Evolutionary conservation across 2,888 invertebrate species (phyloP).

Genomic region (Drosophila anomalata): DNA sequence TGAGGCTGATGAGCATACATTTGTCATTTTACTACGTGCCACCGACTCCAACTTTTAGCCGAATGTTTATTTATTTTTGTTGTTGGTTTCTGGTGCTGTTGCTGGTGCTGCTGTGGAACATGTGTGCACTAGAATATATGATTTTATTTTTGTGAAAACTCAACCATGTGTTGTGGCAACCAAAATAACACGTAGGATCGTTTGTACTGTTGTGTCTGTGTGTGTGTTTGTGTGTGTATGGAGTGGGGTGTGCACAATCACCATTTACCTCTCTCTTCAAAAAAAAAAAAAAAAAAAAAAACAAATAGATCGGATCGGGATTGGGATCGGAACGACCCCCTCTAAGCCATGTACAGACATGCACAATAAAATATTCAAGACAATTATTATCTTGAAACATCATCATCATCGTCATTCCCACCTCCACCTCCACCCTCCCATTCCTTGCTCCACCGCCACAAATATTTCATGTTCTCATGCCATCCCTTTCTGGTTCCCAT

Average conservation of each 20-base stretch:
- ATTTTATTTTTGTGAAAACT: constrained; percentile 67
- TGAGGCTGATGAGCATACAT: constrained; percentile 72
- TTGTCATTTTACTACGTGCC: constrained; percentile 78
- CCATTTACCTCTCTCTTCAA: constrained; percentile 51
- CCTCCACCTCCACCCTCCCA: constrained; percentile 12
- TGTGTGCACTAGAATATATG: constrained; percentile 64
- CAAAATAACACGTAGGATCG: constrained; percentile 77
- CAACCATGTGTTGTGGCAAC: constrained; percentile 74
- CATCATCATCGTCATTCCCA: constrained; percentile 19
- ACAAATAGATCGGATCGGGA: constrained; percentile 59
- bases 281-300: constrained; percentile 30
- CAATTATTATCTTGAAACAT: constrained; percentile 37
- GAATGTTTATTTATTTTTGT: constrained; percentile 71
- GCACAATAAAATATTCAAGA: constrained; percentile 62
- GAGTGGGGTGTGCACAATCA: constrained; percentile 51
- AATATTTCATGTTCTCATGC: constrained; percentile 32
- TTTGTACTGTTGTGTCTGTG: constrained; percentile 2
- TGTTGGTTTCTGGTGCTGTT: constrained; percentile 15
- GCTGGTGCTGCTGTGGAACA: constrained; percentile 58
- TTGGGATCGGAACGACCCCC: constrained; percentile 67
- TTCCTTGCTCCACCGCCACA: constrained; percentile 15
- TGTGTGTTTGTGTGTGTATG: constrained; percentile 30
- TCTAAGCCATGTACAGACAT: constrained; percentile 77
- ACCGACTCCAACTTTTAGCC: constrained; percentile 65
- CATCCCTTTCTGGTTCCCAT: constrained; percentile 42